A percentile compares a stretch with the other conserved stretches of the same genome.
Conservation (phyloP, 2,888 invertebrate genomes). For the Orthonevra nobilis region DNA sequence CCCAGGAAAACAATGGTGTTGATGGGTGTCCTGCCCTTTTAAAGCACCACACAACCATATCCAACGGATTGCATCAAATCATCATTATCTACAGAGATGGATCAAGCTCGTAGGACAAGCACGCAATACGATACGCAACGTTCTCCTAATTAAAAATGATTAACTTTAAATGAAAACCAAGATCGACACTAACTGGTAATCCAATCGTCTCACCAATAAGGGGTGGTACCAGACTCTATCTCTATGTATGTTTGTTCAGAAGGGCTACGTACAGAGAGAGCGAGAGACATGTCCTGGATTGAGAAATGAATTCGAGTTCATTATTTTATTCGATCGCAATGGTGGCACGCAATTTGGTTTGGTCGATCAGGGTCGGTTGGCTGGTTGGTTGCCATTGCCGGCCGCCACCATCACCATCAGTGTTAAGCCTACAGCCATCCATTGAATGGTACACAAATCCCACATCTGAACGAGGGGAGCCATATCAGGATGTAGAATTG, state of each 20-base stretch:
- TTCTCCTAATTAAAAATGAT: slow-evolving; percentile 55
- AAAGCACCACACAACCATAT: neutral
- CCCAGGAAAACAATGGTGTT: neutral
- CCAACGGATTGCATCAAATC: too few relatives aligned
- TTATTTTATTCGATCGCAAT: slow-evolving; percentile 58
- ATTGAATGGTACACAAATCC: slow-evolving; percentile 24
- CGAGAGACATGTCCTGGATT: slow-evolving; percentile 15
- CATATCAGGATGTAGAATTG: slow-evolving; percentile 61
- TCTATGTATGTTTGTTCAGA: too few relatives aligned
- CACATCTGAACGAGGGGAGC: slow-evolving; percentile 22
- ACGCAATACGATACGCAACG: slow-evolving; percentile 33
- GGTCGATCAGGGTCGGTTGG: slow-evolving; percentile 22
- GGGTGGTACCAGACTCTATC: slow-evolving; percentile 19
- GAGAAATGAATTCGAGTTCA: slow-evolving; percentile 50
- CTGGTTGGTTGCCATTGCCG: neutral
- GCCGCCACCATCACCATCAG: slow-evolving; percentile 22
- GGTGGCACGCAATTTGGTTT: slow-evolving; percentile 42
- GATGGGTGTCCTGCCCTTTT: neutral
- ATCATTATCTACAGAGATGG: neutral
- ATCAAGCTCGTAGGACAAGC: slow-evolving; percentile 16
- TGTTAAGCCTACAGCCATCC: slow-evolving; percentile 38
- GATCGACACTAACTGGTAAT: slow-evolving; percentile 34
- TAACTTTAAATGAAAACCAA: slow-evolving; percentile 33
- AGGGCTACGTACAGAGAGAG: neutral
- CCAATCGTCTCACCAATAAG: slow-evolving; percentile 26